Evolutionary conservation across 2,113 vertebrate genomes (phyloP).

Genomic region (Erythrolamprus reginae): DNA sequence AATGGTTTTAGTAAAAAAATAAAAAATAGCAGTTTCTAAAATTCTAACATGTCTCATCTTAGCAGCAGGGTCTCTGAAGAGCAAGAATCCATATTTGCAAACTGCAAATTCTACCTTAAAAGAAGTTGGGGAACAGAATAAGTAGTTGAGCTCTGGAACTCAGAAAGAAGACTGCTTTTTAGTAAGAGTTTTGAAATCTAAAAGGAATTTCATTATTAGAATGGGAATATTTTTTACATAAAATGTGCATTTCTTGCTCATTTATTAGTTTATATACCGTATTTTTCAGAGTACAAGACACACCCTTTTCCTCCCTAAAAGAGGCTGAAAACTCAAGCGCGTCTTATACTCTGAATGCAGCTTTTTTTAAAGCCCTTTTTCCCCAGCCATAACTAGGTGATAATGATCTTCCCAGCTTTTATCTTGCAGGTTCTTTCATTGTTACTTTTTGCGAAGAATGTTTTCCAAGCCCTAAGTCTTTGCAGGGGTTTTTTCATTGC

Average conservation of each 20-base stretch:
- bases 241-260: neutral
- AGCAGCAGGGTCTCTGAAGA: neutral
- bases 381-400: no score
- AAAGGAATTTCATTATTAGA: neutral
- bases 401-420: no score
- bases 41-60: neutral
- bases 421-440: no score
- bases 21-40: neutral
- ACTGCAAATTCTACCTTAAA: neutral
- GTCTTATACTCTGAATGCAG: no score
- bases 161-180: neutral
- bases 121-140: neutral
- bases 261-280: neutral
- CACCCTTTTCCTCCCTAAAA: no score
- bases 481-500: no score
- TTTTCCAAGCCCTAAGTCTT: no score
- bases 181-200: neutral
- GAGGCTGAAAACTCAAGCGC: no score
- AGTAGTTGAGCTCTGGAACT: neutral
- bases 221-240: neutral
- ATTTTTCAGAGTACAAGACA: no score
- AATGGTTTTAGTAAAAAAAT: fast-evolving
- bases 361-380: no score
- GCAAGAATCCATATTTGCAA: neutral
- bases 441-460: no score